These are phyloP conservation scores for Operophtera brumata DNA, from an alignment of 2,888 invertebrate species.

Conservation along the genomic window DNA sequence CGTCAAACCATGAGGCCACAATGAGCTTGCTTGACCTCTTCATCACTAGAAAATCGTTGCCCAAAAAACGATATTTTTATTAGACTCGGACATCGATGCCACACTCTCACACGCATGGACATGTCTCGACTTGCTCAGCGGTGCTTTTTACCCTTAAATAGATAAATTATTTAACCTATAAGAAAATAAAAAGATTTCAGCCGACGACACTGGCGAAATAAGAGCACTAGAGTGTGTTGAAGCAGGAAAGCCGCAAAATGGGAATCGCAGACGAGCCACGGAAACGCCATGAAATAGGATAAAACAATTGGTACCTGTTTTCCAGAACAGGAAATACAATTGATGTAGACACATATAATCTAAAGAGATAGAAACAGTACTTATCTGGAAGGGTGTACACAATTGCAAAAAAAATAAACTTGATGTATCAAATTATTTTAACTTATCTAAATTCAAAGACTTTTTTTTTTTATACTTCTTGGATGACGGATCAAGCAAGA, in stretches of 20 bases:
- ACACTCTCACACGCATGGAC: no score
- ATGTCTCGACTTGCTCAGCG: no score
- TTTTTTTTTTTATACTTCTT: no score
- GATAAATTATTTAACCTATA: no score
- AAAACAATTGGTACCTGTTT: conserved; percentile 9
- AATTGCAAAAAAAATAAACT: background rate
- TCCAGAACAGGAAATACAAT: conserved; percentile 5
- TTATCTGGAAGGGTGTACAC: background rate
- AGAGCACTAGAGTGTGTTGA: conserved; percentile 1
- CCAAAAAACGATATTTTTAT: no score
- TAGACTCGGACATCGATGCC: no score
- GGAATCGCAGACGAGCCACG: conserved; percentile 1
- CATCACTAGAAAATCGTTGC: no score
- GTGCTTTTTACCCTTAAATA: no score
- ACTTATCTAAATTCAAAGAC: no score
- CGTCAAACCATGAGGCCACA: no score
- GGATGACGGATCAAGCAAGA: no score
- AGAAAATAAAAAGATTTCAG: background rate
- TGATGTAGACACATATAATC: conserved; percentile 8
- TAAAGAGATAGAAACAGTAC: conserved; percentile 3
- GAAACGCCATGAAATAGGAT: conserved; percentile 6
- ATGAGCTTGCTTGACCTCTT: no score
- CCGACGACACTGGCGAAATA: background rate
- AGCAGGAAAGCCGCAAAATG: conserved; percentile 7
- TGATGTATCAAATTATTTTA: background rate